These are phyloP conservation scores for Sialia sialis DNA, from an alignment of 2,113 vertebrate species.

Conservation along the genomic window DNA sequence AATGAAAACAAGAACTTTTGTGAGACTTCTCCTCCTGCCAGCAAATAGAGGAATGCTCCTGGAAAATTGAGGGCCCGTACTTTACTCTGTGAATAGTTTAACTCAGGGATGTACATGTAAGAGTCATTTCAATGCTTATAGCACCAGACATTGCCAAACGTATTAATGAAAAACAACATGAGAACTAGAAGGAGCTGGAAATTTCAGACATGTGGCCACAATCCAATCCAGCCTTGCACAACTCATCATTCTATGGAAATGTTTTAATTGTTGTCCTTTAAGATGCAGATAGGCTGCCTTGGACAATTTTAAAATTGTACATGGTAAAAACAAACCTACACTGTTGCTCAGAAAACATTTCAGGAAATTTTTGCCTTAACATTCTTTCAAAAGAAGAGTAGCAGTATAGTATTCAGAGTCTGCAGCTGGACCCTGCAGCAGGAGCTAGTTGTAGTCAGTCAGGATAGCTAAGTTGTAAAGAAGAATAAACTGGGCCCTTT, in stretches of 20 bases:
- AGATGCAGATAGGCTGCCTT: background rate
- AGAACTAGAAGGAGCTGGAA: background rate
- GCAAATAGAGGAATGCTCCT: background rate
- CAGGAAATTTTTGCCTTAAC: background rate
- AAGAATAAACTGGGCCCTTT: no score
- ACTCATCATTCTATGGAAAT: background rate
- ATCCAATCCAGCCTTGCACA: background rate
- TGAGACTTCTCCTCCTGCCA: background rate
- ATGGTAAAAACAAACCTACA: background rate
- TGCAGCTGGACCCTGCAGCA: no score
- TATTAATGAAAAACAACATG: background rate
- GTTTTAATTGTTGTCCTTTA: background rate
- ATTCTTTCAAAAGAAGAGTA: background rate
- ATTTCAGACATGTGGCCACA: background rate
- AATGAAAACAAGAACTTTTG: background rate
- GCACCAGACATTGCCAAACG: background rate
- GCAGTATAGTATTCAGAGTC: background rate
- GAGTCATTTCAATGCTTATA: background rate
- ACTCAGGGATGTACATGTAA: slow-evolving; percentile 8
- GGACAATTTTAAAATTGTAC: background rate
- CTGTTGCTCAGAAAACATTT: background rate
- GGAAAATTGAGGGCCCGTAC: background rate
- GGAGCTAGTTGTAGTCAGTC: no score
- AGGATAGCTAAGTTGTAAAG: no score
- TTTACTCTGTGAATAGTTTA: background rate